Conservation (phyloP, 2,888 invertebrate species). For the Tenthredo livida region DNA sequence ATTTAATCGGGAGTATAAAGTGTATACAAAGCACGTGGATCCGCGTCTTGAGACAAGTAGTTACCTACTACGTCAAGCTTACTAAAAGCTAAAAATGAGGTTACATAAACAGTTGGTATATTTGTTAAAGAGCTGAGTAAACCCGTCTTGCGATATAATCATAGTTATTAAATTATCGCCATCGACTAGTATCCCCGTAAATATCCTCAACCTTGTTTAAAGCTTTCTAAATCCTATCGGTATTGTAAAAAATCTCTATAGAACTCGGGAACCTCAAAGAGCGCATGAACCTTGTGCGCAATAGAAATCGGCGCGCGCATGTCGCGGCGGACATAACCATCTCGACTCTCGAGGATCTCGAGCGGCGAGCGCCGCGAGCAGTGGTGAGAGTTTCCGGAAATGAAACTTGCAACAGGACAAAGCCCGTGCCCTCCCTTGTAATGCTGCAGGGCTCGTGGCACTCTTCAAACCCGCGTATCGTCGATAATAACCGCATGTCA, state of each 20-base stretch:
- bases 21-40: slow-evolving; percentile 54
- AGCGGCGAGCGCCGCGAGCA: slow-evolving; percentile 60
- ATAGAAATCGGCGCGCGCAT: slow-evolving; percentile 34
- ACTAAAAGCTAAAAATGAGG: background rate
- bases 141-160: background rate
- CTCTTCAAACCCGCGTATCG: slow-evolving; percentile 57
- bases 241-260: background rate
- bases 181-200: background rate
- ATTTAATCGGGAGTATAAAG: background rate
- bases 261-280: background rate
- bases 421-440: slow-evolving; percentile 66
- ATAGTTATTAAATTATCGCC: background rate
- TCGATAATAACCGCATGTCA: slow-evolving; percentile 55
- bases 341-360: slow-evolving; percentile 26
- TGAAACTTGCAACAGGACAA: slow-evolving; percentile 67
- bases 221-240: background rate
- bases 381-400: slow-evolving; percentile 63
- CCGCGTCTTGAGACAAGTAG: slow-evolving; percentile 54
- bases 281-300: slow-evolving; percentile 35
- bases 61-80: slow-evolving; percentile 26
- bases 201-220: background rate
- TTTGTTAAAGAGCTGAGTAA: background rate
- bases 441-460: slow-evolving; percentile 65
- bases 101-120: background rate
- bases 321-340: slow-evolving; percentile 54